Evolutionary conservation across 2,797 vertebrate genomes (phyloP), one percentile per base, ranked within the genome.

Genomic region (Onychomys torridus): DNA sequence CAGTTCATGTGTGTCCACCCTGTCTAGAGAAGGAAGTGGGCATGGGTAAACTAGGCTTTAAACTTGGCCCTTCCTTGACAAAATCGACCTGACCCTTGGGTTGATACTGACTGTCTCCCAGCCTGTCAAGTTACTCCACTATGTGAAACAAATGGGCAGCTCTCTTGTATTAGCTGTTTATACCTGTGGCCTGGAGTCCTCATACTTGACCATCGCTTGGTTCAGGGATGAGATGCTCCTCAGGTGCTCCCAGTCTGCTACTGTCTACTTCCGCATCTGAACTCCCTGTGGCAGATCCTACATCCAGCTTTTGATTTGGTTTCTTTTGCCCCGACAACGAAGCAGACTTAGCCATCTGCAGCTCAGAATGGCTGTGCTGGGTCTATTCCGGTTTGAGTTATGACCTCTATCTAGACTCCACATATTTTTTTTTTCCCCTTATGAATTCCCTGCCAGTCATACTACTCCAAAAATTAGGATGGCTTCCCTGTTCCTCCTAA

Each of bases 211-310:
- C 8, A 52, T 25, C 76, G 49, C 55, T n/a, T 3, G 16, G 2
- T 3, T 40, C 27, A 23, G n/a, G 32, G 0, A 4, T 29, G 11
- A 52, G 40, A 17, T 8, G 6, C 49, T 13, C 49, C 49, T 29
- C 13, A 52, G 40, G 21, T 8, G 6, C 16, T 16, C 17, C 34
- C 3, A 2, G 2, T 4, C 19, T 8, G 52, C 27, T 43, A 5
- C 2, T 5, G 25, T 37, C 40, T 9, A 12, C 5, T 16, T 12
- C 19, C 0, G 1, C 2, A 5, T 5, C 17, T 14, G 10, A 25
- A 1, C 13, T 6, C n/a, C 71, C 23, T 32, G 27, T 5, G 21
- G 37, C 32, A 25, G n/a, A 17, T 2, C 10, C 40, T 40, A 21
- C 29, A 10, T 27, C 29, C 78, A 14, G 71, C 37, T 75, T 13